Conservation (phyloP, 2,888 invertebrate genomes). For the Timema podura region DNA sequence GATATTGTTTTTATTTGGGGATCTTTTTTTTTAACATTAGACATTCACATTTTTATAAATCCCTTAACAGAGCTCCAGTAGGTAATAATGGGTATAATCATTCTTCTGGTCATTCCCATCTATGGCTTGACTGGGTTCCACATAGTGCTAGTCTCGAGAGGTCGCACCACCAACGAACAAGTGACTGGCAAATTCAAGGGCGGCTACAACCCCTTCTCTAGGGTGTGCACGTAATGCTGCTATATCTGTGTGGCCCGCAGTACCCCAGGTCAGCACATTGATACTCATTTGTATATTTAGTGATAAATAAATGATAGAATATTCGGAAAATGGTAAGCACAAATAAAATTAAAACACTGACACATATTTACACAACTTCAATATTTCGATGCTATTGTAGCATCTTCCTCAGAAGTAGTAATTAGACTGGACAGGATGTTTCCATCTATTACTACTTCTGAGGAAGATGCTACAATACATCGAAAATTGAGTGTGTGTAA, state of each 20-base stretch:
- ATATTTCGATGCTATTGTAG: no score
- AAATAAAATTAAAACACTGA: constrained; percentile 6
- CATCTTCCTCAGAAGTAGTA: background rate
- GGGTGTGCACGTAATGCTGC: constrained; percentile 94
- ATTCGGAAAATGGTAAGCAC: no score
- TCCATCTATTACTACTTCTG: background rate
- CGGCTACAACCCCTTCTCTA: constrained; percentile 96
- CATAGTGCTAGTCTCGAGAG: constrained; percentile 91
- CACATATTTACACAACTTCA: background rate
- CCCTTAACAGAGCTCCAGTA: constrained; percentile 53
- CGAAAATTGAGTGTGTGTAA: no score
- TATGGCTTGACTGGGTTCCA: constrained; percentile 98
- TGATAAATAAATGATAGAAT: no score
- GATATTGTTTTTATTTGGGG: background rate
- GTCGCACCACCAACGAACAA: constrained; percentile 98
- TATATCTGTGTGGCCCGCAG: constrained; percentile 93
- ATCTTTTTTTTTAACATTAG: background rate
- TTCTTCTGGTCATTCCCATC: constrained; percentile 90
- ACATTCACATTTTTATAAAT: constrained; percentile 21
- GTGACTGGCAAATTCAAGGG: constrained; percentile 99
- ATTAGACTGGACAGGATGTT: constrained; percentile 13
- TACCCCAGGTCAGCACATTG: constrained; percentile 78
- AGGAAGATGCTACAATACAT: background rate
- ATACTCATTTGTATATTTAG: no score
- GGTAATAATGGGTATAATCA: constrained; percentile 87